Conservation (phyloP, 2,797 vertebrate genomes). For the Prunella strophiata region DNA sequence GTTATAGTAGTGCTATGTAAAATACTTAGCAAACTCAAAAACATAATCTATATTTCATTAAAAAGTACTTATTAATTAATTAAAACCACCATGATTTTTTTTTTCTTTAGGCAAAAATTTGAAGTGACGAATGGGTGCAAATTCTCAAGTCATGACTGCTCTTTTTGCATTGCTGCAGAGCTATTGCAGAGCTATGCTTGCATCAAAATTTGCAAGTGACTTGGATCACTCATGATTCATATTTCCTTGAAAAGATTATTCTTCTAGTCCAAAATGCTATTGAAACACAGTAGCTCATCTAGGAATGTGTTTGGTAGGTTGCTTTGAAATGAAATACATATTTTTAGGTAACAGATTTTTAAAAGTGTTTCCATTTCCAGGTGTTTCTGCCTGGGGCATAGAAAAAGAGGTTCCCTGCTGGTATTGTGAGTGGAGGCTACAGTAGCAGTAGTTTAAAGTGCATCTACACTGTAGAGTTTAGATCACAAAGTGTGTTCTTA, state of each 20-base stretch:
- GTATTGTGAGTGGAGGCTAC: neutral
- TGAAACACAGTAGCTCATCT: neutral
- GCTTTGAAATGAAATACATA: neutral
- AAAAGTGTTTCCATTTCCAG: neutral
- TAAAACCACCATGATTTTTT: neutral
- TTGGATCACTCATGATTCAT: neutral
- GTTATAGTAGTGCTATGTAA: neutral
- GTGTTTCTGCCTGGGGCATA: neutral
- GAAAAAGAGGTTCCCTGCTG: neutral
- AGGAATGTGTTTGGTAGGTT: neutral
- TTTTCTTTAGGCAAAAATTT: neutral
- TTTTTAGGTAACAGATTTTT: neutral
- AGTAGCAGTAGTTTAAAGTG: neutral
- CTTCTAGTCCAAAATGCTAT: neutral
- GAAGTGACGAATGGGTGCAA: neutral
- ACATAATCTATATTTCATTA: neutral
- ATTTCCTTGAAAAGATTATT: neutral
- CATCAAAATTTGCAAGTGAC: neutral
- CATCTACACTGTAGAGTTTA: neutral
- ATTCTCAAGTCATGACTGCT: neutral
- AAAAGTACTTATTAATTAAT: neutral
- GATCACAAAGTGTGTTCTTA: neutral
- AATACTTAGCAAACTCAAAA: neutral
- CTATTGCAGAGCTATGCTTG: neutral
- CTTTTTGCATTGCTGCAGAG: neutral